Conservation (phyloP, 2,888 invertebrate genomes). For the Celastrina argiolus region DNA sequence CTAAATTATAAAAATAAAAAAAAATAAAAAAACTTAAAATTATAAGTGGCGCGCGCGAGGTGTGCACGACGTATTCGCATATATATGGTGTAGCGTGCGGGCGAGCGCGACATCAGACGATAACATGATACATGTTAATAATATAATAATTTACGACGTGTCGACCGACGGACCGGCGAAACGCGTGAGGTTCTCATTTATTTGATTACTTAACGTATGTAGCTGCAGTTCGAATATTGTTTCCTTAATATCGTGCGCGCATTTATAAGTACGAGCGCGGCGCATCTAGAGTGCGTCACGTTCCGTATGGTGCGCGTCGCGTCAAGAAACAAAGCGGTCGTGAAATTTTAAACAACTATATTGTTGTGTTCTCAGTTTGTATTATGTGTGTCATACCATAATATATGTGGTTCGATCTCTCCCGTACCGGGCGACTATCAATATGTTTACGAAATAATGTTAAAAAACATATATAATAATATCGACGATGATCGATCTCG, state of each 20-base stretch:
- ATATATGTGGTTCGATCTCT: neutral
- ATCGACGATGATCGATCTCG: neutral
- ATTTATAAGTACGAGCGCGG: no score
- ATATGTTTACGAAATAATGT: neutral
- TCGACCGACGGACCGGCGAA: conserved; percentile 14
- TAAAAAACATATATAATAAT: neutral
- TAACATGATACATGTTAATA: no score
- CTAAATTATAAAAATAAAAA: no score
- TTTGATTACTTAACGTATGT: conserved; percentile 2
- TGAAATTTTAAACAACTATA: no score
- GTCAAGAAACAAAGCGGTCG: neutral
- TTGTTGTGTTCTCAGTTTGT: neutral
- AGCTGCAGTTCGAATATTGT: neutral
- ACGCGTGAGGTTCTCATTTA: conserved; percentile 4
- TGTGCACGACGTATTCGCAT: conserved; percentile 1
- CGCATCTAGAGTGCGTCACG: neutral
- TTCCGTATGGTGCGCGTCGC: neutral
- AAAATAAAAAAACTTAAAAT: no score
- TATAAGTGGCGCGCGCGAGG: no score
- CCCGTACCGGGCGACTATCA: neutral
- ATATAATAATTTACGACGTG: neutral
- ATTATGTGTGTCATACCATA: neutral
- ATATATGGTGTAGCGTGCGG: neutral
- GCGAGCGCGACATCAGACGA: neutral
- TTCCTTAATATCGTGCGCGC: neutral